Percentiles rank a stretch among this genome's conserved stretches.
Evolutionary conservation across 2,888 invertebrate genomes (phyloP).

Genomic region (Amphipyra tragopoginis): DNA sequence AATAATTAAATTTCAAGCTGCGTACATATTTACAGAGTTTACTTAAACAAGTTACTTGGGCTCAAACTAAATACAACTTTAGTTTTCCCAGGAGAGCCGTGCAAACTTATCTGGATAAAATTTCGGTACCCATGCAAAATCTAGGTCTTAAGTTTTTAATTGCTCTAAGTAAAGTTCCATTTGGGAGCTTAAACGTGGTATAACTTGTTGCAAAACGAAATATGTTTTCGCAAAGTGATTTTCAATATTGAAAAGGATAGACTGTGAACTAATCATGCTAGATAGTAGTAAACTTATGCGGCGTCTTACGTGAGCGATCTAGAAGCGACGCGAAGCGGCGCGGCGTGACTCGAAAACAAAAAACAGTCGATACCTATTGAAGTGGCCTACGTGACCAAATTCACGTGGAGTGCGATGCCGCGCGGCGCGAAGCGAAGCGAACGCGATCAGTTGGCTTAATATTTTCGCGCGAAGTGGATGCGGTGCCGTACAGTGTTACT

Average conservation of each 20-base stretch:
- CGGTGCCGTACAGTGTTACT: no score
- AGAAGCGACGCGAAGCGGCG: no score
- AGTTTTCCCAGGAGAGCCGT: slow-evolving; percentile 30
- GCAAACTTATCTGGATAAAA: slow-evolving; percentile 37
- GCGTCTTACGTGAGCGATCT: no score
- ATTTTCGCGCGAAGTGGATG: no score
- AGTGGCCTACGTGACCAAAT: no score
- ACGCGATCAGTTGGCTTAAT: no score
- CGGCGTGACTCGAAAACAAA: no score
- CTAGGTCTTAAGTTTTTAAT: slow-evolving; percentile 52
- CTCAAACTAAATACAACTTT: slow-evolving; percentile 35
- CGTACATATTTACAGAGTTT: slow-evolving; percentile 22
- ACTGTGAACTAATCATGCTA: neutral
- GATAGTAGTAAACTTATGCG: no score
- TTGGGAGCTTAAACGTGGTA: slow-evolving; percentile 34
- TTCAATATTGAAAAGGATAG: slow-evolving; percentile 20
- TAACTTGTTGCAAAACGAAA: slow-evolving; percentile 32
- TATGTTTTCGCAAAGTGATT: slow-evolving; percentile 21
- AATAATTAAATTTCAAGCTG: slow-evolving; percentile 17
- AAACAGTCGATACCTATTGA: no score
- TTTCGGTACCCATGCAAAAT: slow-evolving; percentile 38
- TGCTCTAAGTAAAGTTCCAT: slow-evolving; percentile 36
- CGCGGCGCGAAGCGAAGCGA: no score
- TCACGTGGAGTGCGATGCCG: no score
- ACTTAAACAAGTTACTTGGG: slow-evolving; percentile 31